These are phyloP conservation scores for Clitarchus hookeri DNA, from an alignment of 2,888 invertebrate genomes.

Conservation along the genomic window DNA sequence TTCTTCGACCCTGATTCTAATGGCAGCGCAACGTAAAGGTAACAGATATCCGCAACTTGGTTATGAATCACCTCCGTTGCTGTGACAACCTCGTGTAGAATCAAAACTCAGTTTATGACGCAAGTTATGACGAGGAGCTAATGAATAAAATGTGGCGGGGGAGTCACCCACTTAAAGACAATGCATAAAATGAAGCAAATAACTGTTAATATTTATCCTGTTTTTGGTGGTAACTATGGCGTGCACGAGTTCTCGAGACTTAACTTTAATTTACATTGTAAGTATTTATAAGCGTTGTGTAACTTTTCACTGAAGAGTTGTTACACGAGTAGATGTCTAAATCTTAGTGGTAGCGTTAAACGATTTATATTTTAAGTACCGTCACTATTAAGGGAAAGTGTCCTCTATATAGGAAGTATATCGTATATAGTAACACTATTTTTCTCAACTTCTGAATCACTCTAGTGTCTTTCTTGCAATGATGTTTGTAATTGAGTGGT, in stretches of 20 bases:
- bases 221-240: neutral
- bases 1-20: too few relatives aligned
- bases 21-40: too few relatives aligned
- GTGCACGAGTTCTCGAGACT: neutral
- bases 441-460: slow-evolving; percentile 39
- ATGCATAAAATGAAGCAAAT: neutral
- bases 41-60: too few relatives aligned
- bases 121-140: neutral
- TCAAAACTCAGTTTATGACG: neutral
- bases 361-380: slow-evolving; percentile 14
- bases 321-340: slow-evolving; percentile 7
- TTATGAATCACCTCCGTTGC: too few relatives aligned
- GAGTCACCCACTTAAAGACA: neutral
- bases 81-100: too few relatives aligned
- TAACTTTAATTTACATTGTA: neutral
- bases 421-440: slow-evolving; percentile 35
- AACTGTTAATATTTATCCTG: neutral
- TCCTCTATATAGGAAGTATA: slow-evolving; percentile 17
- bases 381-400: slow-evolving; percentile 21
- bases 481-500: slow-evolving; percentile 23
- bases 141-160: neutral
- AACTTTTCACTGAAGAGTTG: neutral
- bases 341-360: neutral
- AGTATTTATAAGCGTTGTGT: slow-evolving; percentile 1
- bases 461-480: slow-evolving; percentile 42